Evolutionary conservation across 2,888 invertebrate genomes (phyloP).

Genomic region (Eulithis prunata): DNA sequence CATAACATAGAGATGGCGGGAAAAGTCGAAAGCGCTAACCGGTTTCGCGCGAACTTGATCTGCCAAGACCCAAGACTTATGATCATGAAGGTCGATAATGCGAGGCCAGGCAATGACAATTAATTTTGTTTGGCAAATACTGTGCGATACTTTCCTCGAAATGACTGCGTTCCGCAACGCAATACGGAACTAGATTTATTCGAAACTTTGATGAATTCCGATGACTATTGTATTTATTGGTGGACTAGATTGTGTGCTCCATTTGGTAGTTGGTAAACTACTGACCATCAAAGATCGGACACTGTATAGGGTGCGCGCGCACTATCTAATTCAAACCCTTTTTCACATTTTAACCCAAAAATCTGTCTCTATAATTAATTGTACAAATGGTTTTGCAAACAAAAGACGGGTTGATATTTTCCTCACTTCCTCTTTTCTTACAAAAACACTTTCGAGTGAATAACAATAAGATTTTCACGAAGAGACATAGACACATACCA

Average conservation of each 20-base stretch:
- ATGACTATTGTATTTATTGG: background rate
- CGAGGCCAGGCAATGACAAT: constrained; percentile 20
- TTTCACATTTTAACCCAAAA: no score
- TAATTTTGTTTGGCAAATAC: constrained; percentile 5
- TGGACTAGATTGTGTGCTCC: no score
- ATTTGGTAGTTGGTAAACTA: no score
- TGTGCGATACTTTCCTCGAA: background rate
- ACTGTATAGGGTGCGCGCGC: no score
- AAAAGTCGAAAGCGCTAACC: constrained; percentile 78
- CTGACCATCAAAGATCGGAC: no score
- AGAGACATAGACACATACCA: constrained; percentile 3
- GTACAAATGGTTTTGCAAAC: no score
- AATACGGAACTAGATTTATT: background rate
- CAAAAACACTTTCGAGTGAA: no score
- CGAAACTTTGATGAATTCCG: background rate
- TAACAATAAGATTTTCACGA: no score
- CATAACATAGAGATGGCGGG: constrained; percentile 59
- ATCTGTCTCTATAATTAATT: no score
- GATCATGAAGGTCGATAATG: constrained; percentile 46
- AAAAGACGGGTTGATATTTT: no score
- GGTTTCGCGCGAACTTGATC: constrained; percentile 62
- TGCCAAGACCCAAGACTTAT: constrained; percentile 51
- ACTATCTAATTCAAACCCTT: no score
- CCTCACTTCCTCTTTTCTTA: no score
- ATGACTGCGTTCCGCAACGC: background rate